Conservation (phyloP, 2,888 invertebrate genomes). For the Phyto melanocephala region DNA sequence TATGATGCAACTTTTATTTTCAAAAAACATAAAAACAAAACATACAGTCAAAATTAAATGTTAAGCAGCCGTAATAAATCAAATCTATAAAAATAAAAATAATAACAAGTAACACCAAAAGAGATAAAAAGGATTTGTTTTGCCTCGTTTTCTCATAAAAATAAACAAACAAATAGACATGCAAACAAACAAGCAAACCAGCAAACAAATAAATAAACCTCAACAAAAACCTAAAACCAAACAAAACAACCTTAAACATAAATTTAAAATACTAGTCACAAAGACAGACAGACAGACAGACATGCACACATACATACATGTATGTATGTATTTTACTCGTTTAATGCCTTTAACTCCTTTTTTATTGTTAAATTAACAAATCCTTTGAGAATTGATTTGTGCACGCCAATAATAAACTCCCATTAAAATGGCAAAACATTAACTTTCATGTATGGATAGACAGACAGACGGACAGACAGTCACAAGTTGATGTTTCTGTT, state of each 20-base stretch:
- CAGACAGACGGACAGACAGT: no score
- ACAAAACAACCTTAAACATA: no score
- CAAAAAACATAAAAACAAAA: neutral
- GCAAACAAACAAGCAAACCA: neutral
- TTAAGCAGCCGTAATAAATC: conserved; percentile 64
- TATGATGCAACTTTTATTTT: conserved; percentile 1
- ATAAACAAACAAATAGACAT: neutral
- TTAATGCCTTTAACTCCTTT: conserved; percentile 32
- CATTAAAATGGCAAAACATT: conserved; percentile 52
- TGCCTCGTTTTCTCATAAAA: conserved; percentile 42
- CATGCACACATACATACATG: no score
- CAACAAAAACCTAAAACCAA: no score
- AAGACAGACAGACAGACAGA: no score
- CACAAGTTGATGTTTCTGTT: conserved; percentile 26
- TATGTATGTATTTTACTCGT: neutral
- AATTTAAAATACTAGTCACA: no score
- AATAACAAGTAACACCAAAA: neutral
- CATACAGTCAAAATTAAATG: conserved; percentile 56
- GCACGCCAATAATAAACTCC: conserved; percentile 74
- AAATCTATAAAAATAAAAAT: conserved; percentile 12
- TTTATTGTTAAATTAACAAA: conserved; percentile 68
- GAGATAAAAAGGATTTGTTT: conserved; percentile 45
- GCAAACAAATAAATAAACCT: neutral
- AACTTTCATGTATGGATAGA: conserved; percentile 26
- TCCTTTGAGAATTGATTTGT: conserved; percentile 77